Evolutionary conservation across 2,888 invertebrate species (phyloP), one percentile per base, ranked within the genome.

Genomic region (Acanthopleura granulata): DNA sequence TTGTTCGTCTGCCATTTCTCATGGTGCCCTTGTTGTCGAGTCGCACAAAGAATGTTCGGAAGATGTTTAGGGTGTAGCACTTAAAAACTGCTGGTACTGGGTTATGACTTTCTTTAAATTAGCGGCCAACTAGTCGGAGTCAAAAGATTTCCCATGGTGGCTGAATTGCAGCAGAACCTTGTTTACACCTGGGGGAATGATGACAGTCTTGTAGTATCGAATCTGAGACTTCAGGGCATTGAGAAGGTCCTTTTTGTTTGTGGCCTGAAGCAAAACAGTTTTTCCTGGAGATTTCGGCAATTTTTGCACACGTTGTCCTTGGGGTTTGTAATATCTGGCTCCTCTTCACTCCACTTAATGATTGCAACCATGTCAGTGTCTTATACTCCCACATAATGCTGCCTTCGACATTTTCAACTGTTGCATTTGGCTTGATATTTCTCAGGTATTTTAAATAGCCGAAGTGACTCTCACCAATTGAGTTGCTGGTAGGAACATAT

Each of bases 351-450:
- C 12, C 16, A 12, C 12, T 12, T 12, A 62, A 12, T 18, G 25
- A 15, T 22, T 62, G 62, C 25, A 62, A 22, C 62, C 62, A 62
- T 22, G 11, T 22, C 15, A 62, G 22, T 15, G 62, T 62, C 22
- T 62, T 62, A 22, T 62, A 12, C 62, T 22, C 62, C 22, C 62
- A 15, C 14, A 12, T n/a, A n/a, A n/a, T n/a, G n/a, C n/a, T n/a
- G n/a, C n/a, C n/a, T n/a, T n/a, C n/a, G n/a, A n/a, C n/a, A 62
- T 22, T 62, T 22, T 62, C 62, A 12, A 22, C 25, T 12, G 11
- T 62, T n/a, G 62, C 62, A 62, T 62, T 62, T 22, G 62, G 62
- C 22, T 62, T 62, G 15, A 62, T 62, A 12, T 62, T 12, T 15
- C 62, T 15, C 22, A 62, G 25, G 62, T 62, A 62, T 62, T 62